A percentile compares a stretch with the other conserved stretches of the same genome.
phyloP scores from a whole-genome alignment of 2,888 invertebrate species.

The Eucera pruinosa region DNA sequence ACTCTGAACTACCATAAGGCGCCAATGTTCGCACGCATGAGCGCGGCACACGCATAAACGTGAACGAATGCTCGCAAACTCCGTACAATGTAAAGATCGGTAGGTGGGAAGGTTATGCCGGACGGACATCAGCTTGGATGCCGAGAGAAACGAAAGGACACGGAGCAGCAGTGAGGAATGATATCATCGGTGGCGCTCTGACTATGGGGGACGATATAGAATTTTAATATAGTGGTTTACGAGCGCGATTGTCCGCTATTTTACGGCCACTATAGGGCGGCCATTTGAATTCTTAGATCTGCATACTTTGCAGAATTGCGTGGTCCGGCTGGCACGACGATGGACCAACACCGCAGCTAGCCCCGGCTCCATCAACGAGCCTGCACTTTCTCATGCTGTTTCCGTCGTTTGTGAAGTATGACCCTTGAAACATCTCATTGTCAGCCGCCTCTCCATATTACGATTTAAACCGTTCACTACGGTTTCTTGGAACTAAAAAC shows the following conservation, averaged over 20 bases:
- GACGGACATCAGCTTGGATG: slow-evolving; percentile 52
- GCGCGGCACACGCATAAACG: slow-evolving; percentile 63
- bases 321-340: slow-evolving; percentile 71
- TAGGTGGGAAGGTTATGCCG: slow-evolving; percentile 67
- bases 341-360: slow-evolving; percentile 49
- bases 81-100: slow-evolving; percentile 67
- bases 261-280: slow-evolving; percentile 81
- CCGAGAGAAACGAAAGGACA: slow-evolving; percentile 45
- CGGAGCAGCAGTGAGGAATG: slow-evolving; percentile 28
- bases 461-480: slow-evolving; percentile 70
- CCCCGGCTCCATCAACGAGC: slow-evolving; percentile 48
- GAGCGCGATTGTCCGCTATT: slow-evolving; percentile 84
- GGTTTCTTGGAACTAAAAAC: no score
- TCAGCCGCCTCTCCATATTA: slow-evolving; percentile 76
- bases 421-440: slow-evolving; percentile 77
- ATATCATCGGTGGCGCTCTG: slow-evolving; percentile 52
- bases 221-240: slow-evolving; percentile 84
- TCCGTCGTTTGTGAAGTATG: slow-evolving; percentile 50
- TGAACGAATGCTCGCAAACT: slow-evolving; percentile 53
- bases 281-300: slow-evolving; percentile 85
- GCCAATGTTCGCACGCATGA: slow-evolving; percentile 63
- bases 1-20: slow-evolving; percentile 45
- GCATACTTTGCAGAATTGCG: slow-evolving; percentile 83
- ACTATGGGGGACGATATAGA: slow-evolving; percentile 78
- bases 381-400: slow-evolving; percentile 33